Conservation (phyloP, 2,797 vertebrate species). For the Intellagama lesueurii region DNA sequence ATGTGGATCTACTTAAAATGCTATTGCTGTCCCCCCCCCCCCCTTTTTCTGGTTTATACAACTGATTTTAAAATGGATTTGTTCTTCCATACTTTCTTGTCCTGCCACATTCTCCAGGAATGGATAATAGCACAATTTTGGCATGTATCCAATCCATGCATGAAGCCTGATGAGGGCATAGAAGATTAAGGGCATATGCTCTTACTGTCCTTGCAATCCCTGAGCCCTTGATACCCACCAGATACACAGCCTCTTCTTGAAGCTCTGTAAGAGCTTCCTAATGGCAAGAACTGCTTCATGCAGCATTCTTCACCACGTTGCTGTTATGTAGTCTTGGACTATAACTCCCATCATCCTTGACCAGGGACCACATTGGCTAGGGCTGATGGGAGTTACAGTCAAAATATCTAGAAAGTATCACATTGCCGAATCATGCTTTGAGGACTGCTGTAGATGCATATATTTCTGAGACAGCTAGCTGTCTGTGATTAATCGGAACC, state of each 20-base stretch:
- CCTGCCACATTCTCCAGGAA: not conserved
- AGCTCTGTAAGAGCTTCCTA: not conserved
- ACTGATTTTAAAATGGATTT: not conserved
- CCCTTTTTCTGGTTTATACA: not conserved
- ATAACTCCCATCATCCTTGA: not conserved
- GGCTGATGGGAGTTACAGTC: not conserved
- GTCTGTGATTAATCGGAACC: not conserved
- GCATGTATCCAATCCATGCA: not conserved
- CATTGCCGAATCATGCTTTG: not conserved
- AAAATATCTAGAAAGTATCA: not conserved
- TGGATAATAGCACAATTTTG: not conserved
- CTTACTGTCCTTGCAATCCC: not conserved
- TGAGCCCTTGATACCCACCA: not conserved
- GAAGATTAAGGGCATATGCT: not conserved
- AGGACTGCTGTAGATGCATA: not conserved
- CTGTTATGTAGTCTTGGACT: not conserved
- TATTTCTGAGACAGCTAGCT: not conserved
- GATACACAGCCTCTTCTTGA: not conserved
- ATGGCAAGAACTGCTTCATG: not conserved
- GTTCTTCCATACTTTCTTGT: not conserved
- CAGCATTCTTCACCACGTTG: not conserved
- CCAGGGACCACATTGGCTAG: not conserved
- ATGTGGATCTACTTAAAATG: not conserved
- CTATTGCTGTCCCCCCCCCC: not conserved
- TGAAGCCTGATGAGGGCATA: not conserved